Conservation (phyloP, 2,113 vertebrate genomes). For the Psammodynastes pulverulentus region DNA sequence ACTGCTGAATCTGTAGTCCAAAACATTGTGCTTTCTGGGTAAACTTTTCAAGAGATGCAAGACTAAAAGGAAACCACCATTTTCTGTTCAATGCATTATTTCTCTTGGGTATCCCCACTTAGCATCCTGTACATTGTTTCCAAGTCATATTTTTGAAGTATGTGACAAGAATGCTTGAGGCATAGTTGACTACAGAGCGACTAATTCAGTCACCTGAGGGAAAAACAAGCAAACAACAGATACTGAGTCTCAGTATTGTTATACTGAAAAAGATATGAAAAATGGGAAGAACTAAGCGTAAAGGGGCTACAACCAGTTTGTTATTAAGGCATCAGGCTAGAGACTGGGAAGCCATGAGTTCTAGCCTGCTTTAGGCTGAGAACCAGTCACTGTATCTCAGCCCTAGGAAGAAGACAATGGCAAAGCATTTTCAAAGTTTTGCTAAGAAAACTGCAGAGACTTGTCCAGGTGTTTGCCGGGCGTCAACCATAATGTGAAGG, state of each 20-base stretch:
- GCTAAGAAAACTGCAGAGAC: not conserved
- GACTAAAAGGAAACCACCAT: constrained; percentile 61
- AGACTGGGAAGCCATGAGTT: not conserved
- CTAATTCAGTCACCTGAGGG: not conserved
- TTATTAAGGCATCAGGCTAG: not conserved
- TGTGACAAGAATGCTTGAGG: constrained; percentile 60
- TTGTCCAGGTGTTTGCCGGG: not conserved
- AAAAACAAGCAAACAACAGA: not conserved
- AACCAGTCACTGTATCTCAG: not conserved
- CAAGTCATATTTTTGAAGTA: constrained; percentile 50
- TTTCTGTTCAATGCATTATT: constrained; percentile 45
- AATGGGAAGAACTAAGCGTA: not conserved
- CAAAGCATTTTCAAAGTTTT: not conserved
- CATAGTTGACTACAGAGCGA: constrained; percentile 50
- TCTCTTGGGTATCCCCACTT: constrained; percentile 68
- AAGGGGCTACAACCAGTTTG: not conserved
- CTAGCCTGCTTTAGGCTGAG: not conserved
- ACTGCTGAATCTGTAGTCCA: constrained; percentile 4
- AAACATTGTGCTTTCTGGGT: constrained; percentile 24
- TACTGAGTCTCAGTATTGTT: not conserved
- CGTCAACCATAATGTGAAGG: not conserved
- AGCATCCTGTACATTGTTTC: constrained; percentile 45
- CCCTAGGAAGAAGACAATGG: not conserved
- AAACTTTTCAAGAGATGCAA: constrained; percentile 52
- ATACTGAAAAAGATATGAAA: not conserved